Evolutionary conservation across 2,888 invertebrate genomes (phyloP).

Genomic region (Nemapogon koenigi): DNA sequence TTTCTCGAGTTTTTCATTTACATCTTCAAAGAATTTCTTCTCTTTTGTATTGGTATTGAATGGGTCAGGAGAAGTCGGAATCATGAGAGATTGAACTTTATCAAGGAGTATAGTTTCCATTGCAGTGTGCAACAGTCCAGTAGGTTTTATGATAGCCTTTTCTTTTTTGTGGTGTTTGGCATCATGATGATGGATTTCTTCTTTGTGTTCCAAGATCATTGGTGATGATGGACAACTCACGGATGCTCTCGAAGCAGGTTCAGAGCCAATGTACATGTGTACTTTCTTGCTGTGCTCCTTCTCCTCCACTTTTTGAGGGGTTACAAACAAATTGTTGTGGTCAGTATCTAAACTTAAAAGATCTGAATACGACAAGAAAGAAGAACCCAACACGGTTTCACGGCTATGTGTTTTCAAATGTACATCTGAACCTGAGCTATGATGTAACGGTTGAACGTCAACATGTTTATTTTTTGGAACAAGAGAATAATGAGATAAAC

Average conservation of each 20-base stretch:
- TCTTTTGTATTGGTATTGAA: slow-evolving; percentile 21
- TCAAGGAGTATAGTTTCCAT: slow-evolving; percentile 65
- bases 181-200: slow-evolving; percentile 20
- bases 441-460: slow-evolving; percentile 37
- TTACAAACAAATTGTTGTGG: slow-evolving; percentile 21
- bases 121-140: slow-evolving; percentile 56
- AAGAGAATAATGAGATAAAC: slow-evolving; percentile 50
- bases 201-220: slow-evolving; percentile 23
- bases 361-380: slow-evolving; percentile 55
- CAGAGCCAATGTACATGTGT: slow-evolving; percentile 56
- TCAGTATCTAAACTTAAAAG: slow-evolving; percentile 43
- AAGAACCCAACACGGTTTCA: slow-evolving; percentile 59
- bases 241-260: slow-evolving; percentile 46
- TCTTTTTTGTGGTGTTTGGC: slow-evolving; percentile 29
- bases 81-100: slow-evolving; percentile 48
- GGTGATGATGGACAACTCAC: slow-evolving; percentile 36
- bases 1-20: slow-evolving; percentile 40
- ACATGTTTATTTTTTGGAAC: slow-evolving; percentile 43
- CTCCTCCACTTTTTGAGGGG: slow-evolving; percentile 30
- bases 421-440: slow-evolving; percentile 44
- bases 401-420: slow-evolving; percentile 40
- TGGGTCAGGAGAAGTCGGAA: slow-evolving; percentile 41
- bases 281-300: slow-evolving; percentile 43
- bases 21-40: slow-evolving; percentile 45
- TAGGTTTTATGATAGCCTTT: slow-evolving; percentile 29